Evolutionary conservation across 2,797 vertebrate genomes (phyloP).

Genomic region (Premnoplex brunnescens): DNA sequence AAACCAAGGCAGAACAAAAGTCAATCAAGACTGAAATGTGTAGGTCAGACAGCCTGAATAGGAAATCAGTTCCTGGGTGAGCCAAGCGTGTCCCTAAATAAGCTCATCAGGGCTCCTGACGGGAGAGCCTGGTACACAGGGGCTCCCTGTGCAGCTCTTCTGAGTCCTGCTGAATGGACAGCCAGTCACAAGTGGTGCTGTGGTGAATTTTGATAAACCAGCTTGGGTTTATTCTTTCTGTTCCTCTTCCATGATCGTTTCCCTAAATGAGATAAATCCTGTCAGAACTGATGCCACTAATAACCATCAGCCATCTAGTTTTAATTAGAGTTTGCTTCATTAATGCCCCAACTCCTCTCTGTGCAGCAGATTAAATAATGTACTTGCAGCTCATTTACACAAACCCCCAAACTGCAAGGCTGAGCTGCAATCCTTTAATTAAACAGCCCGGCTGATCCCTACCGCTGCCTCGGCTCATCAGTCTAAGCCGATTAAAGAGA

Average conservation of each 20-base stretch:
- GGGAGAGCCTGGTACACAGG: neutral
- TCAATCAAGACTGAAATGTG: constrained; percentile 9
- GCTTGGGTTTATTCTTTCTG: neutral
- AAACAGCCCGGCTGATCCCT: constrained; percentile 67
- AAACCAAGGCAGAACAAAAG: constrained; percentile 7
- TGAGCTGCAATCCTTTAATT: constrained; percentile 70
- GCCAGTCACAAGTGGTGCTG: neutral
- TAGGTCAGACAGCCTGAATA: constrained; percentile 14
- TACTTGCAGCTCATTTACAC: constrained; percentile 70
- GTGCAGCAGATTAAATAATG: constrained; percentile 64
- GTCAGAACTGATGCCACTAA: constrained; percentile 71
- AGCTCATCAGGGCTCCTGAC: constrained; percentile 12
- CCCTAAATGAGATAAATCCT: constrained; percentile 64
- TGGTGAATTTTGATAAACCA: constrained; percentile 30
- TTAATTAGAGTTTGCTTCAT: constrained; percentile 77
- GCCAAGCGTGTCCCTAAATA: neutral
- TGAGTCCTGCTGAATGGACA: neutral
- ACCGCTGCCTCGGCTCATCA: constrained; percentile 40
- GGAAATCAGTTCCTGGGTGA: constrained; percentile 31
- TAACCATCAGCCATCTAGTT: constrained; percentile 70
- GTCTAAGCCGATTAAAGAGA: constrained; percentile 69
- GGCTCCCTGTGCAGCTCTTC: neutral
- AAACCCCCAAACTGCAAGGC: constrained; percentile 54
- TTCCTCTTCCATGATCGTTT: constrained; percentile 29
- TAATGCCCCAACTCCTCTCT: constrained; percentile 66